Evolutionary conservation across 2,797 vertebrate species (phyloP).

Genomic region (Pteronotus mesoamericanus): DNA sequence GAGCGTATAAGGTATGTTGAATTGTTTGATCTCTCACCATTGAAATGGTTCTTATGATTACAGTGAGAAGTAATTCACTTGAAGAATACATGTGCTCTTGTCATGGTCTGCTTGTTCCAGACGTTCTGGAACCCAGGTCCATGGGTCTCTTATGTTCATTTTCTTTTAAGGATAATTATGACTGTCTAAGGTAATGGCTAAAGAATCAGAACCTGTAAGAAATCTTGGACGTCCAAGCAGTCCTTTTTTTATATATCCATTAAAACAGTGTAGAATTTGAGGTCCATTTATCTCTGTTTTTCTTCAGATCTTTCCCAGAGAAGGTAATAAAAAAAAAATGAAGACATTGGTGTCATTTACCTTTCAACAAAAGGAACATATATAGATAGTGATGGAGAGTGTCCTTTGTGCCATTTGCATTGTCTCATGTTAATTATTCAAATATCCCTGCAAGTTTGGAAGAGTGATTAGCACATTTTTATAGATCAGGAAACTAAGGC

Average conservation of each 20-base stretch:
- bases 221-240: not conserved
- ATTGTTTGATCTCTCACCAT: not conserved
- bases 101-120: not conserved
- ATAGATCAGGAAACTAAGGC: not conserved
- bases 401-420: not conserved
- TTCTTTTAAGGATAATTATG: not conserved
- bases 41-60: not conserved
- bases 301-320: not conserved
- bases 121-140: not conserved
- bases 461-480: not conserved
- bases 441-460: not conserved
- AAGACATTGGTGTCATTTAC: not conserved
- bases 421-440: not conserved
- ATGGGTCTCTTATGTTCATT: not conserved
- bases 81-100: not conserved
- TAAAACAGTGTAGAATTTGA: not conserved
- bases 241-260: not conserved
- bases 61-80: not conserved
- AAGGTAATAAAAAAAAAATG: not conserved
- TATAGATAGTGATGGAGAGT: not conserved
- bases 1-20: not conserved
- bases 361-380: not conserved
- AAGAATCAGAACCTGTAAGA: not conserved
- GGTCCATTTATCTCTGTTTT: not conserved
- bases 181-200: not conserved